These are phyloP conservation scores for Taphrorychus bicolor DNA, from an alignment of 2,888 invertebrate genomes.

Conservation along the genomic window DNA sequence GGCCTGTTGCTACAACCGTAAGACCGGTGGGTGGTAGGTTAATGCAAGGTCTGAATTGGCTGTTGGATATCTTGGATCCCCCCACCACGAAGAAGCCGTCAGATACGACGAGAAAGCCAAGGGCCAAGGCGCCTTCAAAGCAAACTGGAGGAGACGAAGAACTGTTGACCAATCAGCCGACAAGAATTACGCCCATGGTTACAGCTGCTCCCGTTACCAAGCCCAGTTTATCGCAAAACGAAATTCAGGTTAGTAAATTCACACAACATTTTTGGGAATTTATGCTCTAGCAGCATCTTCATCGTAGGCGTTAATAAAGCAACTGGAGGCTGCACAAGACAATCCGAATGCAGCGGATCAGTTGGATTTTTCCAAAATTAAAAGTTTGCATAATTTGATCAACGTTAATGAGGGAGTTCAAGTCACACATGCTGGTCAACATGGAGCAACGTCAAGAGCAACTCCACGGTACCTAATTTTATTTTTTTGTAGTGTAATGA, in stretches of 20 bases:
- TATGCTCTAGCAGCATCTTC: background rate
- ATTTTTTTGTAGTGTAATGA: too few species aligned
- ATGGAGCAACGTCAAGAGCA: constrained; percentile 46
- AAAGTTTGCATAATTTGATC: constrained; percentile 51
- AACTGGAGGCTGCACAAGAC: constrained; percentile 49
- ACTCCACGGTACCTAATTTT: constrained; percentile 12
- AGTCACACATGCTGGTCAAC: constrained; percentile 46
- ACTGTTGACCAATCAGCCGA: constrained; percentile 53
- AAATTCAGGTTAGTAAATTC: constrained; percentile 26
- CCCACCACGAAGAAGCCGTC: constrained; percentile 45
- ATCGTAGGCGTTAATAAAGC: constrained; percentile 35
- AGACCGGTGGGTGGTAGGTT: constrained; percentile 57
- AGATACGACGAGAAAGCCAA: constrained; percentile 40
- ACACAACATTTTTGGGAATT: too few species aligned
- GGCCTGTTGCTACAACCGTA: constrained; percentile 57
- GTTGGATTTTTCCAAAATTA: constrained; percentile 52
- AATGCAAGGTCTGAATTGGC: constrained; percentile 58
- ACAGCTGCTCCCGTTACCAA: constrained; percentile 48
- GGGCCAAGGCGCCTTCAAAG: constrained; percentile 42
- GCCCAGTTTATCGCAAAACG: constrained; percentile 34
- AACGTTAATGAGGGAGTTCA: constrained; percentile 48
- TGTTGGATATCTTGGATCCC: constrained; percentile 55
- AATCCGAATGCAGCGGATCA: constrained; percentile 53
- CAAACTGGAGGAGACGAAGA: constrained; percentile 45
- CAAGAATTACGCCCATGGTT: constrained; percentile 54